Evolutionary conservation across 92 coral and sea anemone species (phyloP).

Genomic region (Palythoa grandis): DNA sequence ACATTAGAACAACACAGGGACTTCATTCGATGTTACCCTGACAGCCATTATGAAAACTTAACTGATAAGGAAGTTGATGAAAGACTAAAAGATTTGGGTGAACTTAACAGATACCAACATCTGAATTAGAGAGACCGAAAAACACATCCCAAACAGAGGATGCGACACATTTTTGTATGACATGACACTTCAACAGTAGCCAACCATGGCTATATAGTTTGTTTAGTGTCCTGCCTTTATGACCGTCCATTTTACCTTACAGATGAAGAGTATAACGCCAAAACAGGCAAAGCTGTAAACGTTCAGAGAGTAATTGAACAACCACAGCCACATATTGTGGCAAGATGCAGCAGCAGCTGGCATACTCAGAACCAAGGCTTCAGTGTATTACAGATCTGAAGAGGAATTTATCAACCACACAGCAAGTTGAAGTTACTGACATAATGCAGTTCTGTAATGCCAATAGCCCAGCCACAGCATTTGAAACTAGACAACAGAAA

Average conservation of each 20-base stretch:
- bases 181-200: slow-evolving; percentile 15
- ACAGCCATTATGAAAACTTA: slow-evolving; percentile 30
- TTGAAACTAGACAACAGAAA: slow-evolving; percentile 39
- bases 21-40: slow-evolving; percentile 30
- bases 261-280: slow-evolving; percentile 42
- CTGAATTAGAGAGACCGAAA: background rate
- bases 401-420: background rate
- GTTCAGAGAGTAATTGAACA: slow-evolving; percentile 45
- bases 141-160: background rate
- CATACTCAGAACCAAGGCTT: slow-evolving; percentile 49
- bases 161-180: background rate
- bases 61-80: background rate
- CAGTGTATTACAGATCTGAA: slow-evolving; percentile 28
- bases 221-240: slow-evolving; percentile 44
- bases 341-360: slow-evolving; percentile 53
- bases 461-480: slow-evolving; percentile 51
- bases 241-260: slow-evolving; percentile 39
- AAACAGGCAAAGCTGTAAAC: slow-evolving; percentile 39
- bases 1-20: slow-evolving; percentile 27
- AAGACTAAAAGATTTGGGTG: slow-evolving; percentile 28
- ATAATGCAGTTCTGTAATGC: slow-evolving; percentile 48
- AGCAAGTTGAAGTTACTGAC: slow-evolving; percentile 26
- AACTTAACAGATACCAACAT: background rate
- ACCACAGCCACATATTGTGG: slow-evolving; percentile 27
- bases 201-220: slow-evolving; percentile 52